A percentile compares a stretch with the other conserved stretches of the same genome.
These are phyloP conservation scores for Paramormyrops hopkinsi DNA, from an alignment of 2,797 vertebrate genomes.

Conservation along the genomic window DNA sequence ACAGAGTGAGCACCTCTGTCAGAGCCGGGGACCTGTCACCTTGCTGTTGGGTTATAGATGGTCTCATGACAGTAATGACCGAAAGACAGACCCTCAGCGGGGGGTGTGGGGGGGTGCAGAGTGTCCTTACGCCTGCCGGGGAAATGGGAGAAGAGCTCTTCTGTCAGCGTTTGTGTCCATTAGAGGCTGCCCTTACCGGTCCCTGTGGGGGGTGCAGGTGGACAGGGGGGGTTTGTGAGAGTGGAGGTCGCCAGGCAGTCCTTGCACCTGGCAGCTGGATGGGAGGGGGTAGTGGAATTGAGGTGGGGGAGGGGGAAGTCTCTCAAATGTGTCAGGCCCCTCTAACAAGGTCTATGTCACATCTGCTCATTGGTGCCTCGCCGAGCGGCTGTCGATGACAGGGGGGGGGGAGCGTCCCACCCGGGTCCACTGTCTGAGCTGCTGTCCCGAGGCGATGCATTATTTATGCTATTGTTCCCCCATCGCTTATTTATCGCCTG, in stretches of 20 bases:
- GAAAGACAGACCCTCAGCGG: not conserved
- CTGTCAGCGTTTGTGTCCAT: slow-evolving; percentile 28
- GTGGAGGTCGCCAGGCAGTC: slow-evolving; percentile 51
- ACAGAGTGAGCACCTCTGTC: slow-evolving; percentile 16
- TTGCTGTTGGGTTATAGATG: slow-evolving; percentile 14
- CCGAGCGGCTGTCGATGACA: slow-evolving; percentile 27
- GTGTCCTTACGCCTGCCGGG: slow-evolving; percentile 27
- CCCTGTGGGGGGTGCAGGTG: slow-evolving; percentile 33
- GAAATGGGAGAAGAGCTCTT: not conserved
- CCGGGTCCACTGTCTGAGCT: slow-evolving; percentile 44
- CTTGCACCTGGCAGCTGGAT: slow-evolving; percentile 44
- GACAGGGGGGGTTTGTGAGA: slow-evolving; percentile 42
- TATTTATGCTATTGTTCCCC: slow-evolving; percentile 51
- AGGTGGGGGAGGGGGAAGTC: not conserved
- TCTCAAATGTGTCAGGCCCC: slow-evolving; percentile 36
- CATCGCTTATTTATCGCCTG: slow-evolving; percentile 56
- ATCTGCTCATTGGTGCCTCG: slow-evolving; percentile 49
- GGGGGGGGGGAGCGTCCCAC: slow-evolving; percentile 33
- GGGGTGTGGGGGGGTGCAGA: slow-evolving; percentile 24
- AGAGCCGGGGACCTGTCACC: slow-evolving; percentile 18
- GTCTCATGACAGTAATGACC: slow-evolving; percentile 8
- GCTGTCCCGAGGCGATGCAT: slow-evolving; percentile 44
- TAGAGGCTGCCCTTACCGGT: slow-evolving; percentile 44
- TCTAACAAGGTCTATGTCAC: slow-evolving; percentile 56
- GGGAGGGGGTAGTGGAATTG: slow-evolving; percentile 39